Evolutionary conservation across 2,888 invertebrate genomes (phyloP), one percentile per base, ranked within the genome.

Genomic region (Acronicta leporina): DNA sequence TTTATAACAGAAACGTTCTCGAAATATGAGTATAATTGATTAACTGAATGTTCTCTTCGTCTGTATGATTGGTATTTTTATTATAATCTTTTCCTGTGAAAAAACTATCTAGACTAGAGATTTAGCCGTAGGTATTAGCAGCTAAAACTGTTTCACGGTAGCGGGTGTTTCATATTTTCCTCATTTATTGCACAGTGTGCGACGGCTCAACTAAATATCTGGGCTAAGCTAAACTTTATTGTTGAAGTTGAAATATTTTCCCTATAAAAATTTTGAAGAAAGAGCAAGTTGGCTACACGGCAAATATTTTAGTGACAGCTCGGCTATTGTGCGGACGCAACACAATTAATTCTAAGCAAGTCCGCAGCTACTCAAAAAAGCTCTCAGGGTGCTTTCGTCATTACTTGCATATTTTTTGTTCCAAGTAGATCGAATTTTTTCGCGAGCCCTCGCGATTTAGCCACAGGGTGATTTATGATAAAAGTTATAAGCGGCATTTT

Each of bases 341-440:
- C 74, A 87, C 89, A 91, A 94, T 94, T 90, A 91, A 93, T 93
- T 92, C 94, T 87, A 87, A 88, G 82, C 90, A 85, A 88, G 82
- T 85, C 86, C 81, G 77, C 77, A 79, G 69, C 77, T 82, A 92
- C 92, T 90, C 86, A 87, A 88, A 92, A 94, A 92, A 91, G 92
- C 94, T 92, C 92, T 93, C 89, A 92, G 86, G 88, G 86, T 83
- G 87, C 89, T 87, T 86, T 87, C 83, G 91, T 87, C 91, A 87
- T 94, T 94, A 94, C 94, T 94, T 94, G 94, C 94, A 94, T 87
- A 92, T 94, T 94, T 94, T 92, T 92, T 92, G 89, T 89, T 86
- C 80, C 69, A 85, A 86, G 87, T 86, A 86, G 88, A 89, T 85
- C 87, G 86, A 78, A 85, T 88, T 87, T 88, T 91, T 92, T 91